Percentiles rank a stretch among this genome's conserved stretches.
Evolutionary conservation across 2,113 vertebrate species (phyloP).

Genomic region (Puntigrus tetrazona): DNA sequence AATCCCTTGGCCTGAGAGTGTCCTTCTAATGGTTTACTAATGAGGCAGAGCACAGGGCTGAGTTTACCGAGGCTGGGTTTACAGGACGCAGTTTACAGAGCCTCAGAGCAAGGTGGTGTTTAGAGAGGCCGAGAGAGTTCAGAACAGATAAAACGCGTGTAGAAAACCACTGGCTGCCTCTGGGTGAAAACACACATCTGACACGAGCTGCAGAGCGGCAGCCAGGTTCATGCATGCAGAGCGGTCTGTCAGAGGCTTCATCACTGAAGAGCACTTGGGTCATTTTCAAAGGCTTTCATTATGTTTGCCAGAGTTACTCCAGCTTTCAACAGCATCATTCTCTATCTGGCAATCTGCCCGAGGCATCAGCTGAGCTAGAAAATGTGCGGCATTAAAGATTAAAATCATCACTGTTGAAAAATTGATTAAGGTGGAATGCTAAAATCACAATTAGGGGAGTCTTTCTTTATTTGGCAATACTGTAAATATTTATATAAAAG

Average conservation of each 20-base stretch:
- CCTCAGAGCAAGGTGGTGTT: slow-evolving; percentile 31
- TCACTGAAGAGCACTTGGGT: slow-evolving; percentile 34
- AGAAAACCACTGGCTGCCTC: slow-evolving; percentile 14
- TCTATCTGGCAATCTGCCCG: slow-evolving; percentile 34
- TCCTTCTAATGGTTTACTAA: slow-evolving; percentile 25
- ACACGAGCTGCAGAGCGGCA: slow-evolving; percentile 14
- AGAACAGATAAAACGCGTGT: slow-evolving; percentile 32
- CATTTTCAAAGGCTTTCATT: slow-evolving; percentile 50
- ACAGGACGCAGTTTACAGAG: slow-evolving; percentile 23
- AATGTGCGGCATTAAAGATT: slow-evolving; percentile 49
- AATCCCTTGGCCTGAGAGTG: slow-evolving; percentile 10
- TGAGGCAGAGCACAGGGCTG: neutral
- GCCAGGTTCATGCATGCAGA: slow-evolving; percentile 35
- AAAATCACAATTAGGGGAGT: slow-evolving; percentile 23
- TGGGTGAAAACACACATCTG: slow-evolving; percentile 38
- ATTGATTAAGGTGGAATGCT: slow-evolving; percentile 36
- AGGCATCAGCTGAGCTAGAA: slow-evolving; percentile 27
- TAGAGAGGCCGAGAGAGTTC: slow-evolving; percentile 33
- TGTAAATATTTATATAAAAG: neutral
- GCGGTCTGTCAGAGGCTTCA: slow-evolving; percentile 33
- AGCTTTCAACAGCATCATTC: slow-evolving; percentile 49
- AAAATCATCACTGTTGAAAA: slow-evolving; percentile 36
- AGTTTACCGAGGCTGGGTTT: neutral
- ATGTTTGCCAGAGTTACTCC: slow-evolving; percentile 39
- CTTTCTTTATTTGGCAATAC: neutral